Percentiles rank a stretch among this genome's conserved stretches.
phyloP scores from a whole-genome alignment of 2,113 vertebrate species.

The Myanophis thanlyinensis region DNA sequence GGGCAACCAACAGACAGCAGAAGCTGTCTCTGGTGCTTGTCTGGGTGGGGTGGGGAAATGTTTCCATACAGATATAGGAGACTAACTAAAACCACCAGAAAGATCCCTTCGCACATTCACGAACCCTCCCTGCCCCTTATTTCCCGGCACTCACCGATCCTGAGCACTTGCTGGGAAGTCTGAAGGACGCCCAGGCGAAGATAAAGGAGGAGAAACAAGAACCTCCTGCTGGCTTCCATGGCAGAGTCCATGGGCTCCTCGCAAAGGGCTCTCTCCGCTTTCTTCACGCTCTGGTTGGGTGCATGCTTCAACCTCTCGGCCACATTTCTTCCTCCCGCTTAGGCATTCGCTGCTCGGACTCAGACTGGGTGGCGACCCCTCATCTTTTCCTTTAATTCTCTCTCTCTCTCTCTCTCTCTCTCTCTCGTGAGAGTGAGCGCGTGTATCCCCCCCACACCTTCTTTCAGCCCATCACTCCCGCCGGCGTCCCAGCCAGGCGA shows the following conservation, averaged over 20 bases:
- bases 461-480: constrained; percentile 40
- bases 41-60: too few species aligned
- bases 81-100: neutral
- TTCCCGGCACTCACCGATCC: constrained; percentile 85
- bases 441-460: neutral
- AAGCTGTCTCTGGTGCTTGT: neutral
- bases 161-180: constrained; percentile 86
- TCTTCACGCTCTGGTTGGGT: constrained; percentile 44
- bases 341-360: constrained; percentile 26
- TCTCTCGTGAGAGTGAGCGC: neutral
- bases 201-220: constrained; percentile 78
- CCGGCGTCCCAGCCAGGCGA: neutral
- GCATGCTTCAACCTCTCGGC: constrained; percentile 65
- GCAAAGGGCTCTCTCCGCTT: constrained; percentile 67
- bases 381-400: constrained; percentile 42
- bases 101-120: neutral
- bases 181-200: constrained; percentile 76
- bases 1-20: neutral
- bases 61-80: neutral
- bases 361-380: constrained; percentile 39
- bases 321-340: constrained; percentile 16
- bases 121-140: neutral
- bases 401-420: neutral
- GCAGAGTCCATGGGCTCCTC: constrained; percentile 66
- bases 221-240: constrained; percentile 75